Base-by-base conservation (phyloP, 2,888 invertebrate genomes). In the Tetanocera ferruginea region DNA sequence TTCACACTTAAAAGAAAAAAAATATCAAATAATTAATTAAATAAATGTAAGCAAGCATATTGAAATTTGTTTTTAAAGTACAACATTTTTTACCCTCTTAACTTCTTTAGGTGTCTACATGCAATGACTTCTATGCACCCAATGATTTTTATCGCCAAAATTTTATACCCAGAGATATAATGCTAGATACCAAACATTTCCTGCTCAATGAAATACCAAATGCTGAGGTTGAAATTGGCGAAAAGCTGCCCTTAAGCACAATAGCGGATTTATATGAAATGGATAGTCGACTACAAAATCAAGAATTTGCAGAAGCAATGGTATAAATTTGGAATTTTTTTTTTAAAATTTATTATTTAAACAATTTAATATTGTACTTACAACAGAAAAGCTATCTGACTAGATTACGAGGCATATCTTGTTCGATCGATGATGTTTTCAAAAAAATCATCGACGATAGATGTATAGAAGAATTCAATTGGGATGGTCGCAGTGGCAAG, bases 401-500 rank as follows among this genome's bases (percentile, higher is more conserved):
- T 6, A 69, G 51, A 69, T 28, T 69, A 9, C 25, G 51, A n/a
- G 51, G 69, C 23, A 28, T 51, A 11, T 69, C 69, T 14, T 69
- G 23, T n/a, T 28, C 69, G 14, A 69, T 69, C 8, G 69, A 69
- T 8, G 69, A 69, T 14, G 69, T 69, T 1, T 69, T 69, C 69
- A 69, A 69, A 25, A 69, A 69, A 14, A 31, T 57, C 5, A 55
- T 72, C 43, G 72, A 72, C 19, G 72, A 72, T 34, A 23, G 31
- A n/a, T 72, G 72, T n/a, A 37, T 72, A 11, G 55, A 57, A 14
- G 55, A 72, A 17, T 72, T 72, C 57, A 72, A 72, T 23, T 72
- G 72, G 72, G 72, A 72, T 37, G 72, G 72, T 23, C 72, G 72
- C 2, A 57, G 72, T 34, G 72, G 72, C 14, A 72, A 72, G 28